phyloP scores from a whole-genome alignment of 64 coral and sea anemone genomes.

The Montipora foliosa region DNA sequence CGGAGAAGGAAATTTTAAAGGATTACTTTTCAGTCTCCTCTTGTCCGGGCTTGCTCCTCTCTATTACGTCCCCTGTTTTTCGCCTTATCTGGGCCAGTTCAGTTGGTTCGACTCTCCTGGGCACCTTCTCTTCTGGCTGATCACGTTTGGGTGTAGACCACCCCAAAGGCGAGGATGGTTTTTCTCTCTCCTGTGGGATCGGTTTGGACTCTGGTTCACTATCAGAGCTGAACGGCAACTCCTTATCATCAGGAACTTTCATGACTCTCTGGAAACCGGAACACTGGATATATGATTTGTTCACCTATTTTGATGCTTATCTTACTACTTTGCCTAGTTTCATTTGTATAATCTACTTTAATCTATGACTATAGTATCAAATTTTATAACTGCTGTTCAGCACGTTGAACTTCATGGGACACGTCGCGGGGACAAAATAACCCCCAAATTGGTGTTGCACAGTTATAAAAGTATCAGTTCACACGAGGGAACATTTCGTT shows the following conservation, averaged over 20 bases:
- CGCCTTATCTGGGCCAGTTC: neutral
- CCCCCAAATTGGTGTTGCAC: no score
- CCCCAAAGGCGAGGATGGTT: conserved; percentile 21
- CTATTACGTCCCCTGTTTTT: neutral
- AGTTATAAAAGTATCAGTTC: no score
- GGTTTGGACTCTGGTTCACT: conserved; percentile 14
- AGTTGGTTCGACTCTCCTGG: conserved; percentile 15
- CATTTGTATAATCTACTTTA: no score
- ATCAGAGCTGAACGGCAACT: conserved; percentile 19
- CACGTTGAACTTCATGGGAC: no score
- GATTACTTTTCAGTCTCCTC: conserved; percentile 8
- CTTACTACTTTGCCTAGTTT: no score
- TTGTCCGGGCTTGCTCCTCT: neutral
- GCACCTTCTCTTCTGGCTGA: neutral
- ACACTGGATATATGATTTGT: no score
- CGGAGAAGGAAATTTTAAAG: no score
- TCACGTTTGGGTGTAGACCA: conserved; percentile 59
- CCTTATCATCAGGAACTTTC: conserved; percentile 53
- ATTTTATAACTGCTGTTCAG: no score
- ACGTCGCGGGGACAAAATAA: no score
- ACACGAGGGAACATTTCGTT: no score
- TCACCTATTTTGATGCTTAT: no score
- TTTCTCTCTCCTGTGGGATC: conserved; percentile 11
- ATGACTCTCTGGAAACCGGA: conserved; percentile 54
- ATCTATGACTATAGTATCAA: no score